Evolutionary conservation across 1,140 invertebrate genomes (phyloP), one percentile per base, ranked within the genome.

Genomic region (Proales similis): DNA sequence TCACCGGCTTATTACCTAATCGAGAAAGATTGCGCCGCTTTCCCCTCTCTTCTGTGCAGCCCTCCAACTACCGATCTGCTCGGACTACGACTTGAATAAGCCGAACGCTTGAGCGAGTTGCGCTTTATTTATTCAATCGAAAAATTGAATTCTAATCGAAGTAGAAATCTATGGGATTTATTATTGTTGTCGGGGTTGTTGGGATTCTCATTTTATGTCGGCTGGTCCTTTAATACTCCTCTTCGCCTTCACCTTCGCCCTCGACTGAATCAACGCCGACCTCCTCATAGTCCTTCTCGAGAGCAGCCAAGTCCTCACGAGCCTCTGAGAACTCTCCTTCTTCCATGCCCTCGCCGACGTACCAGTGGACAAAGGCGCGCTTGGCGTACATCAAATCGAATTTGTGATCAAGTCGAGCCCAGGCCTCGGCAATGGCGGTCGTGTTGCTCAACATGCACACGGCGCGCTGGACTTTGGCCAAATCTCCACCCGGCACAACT

Each of bases 371-470:
- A 29, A 67, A 67, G 45, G 66, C 65, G 46, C 66, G 36, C 45
- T 64, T 65, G 17, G 63, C 51, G 42, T 66, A 66, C 66, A 67
- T 57, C 19, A 67, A 30, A 42, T 66, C 66, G 19, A 66, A 66
- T 51, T 66, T 66, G 27, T 66, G 65, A 30, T 65, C 83, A 43
- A 87, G 72, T 65, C 84, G 79, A 43, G 82, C 82, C 85, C 85
- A 87, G 12, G 85, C 85, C 68, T 86, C 83, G 39, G 83, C 83
- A 66, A 86, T 85, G 57, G 85, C 85, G 19, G 85, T 86, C 53
- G 84, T 86, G 79, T 87, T 87, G 68, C 83, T 84, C 77, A 87
- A 80, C 83, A 86, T 86, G 78, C 79, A 79, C 79, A 86, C 62
- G 78, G 83, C 69, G 80, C 85, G 64, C 46, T 67, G 72, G 0